phyloP scores from a whole-genome alignment of 2,113 vertebrate species.

The Phyllopteryx taeniolatus region DNA sequence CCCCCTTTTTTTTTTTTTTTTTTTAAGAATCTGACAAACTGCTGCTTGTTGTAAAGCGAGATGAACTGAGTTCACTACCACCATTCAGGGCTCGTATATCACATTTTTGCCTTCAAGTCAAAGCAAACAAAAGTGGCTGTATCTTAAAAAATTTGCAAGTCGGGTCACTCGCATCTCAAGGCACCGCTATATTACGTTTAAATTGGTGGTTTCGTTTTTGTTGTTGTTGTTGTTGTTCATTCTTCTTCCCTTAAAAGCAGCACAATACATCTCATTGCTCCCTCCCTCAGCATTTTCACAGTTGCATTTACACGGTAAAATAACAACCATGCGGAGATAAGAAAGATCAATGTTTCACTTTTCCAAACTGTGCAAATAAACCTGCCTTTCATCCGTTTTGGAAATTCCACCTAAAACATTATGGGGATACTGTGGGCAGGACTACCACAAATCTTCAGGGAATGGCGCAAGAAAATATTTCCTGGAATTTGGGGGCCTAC shows the following conservation, averaged over 20 bases:
- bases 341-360: slow-evolving; percentile 51
- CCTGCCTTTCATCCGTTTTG: slow-evolving; percentile 64
- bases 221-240: slow-evolving; percentile 15
- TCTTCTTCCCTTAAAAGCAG: slow-evolving; percentile 30
- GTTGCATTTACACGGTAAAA: slow-evolving; percentile 46
- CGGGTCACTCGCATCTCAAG: too few relatives aligned
- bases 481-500: slow-evolving; percentile 59
- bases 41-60: too few relatives aligned
- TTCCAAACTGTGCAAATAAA: slow-evolving; percentile 61
- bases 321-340: slow-evolving; percentile 45
- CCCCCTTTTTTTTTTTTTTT: too few relatives aligned
- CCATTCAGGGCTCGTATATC: too few relatives aligned
- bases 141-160: too few relatives aligned
- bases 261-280: slow-evolving; percentile 15
- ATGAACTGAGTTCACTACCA: too few relatives aligned
- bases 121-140: too few relatives aligned
- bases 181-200: slow-evolving; percentile 12
- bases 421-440: slow-evolving; percentile 59
- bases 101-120: too few relatives aligned
- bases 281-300: slow-evolving; percentile 29
- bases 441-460: slow-evolving; percentile 68
- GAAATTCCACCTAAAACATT: slow-evolving; percentile 62
- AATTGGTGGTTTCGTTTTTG: slow-evolving; percentile 22
- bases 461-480: slow-evolving; percentile 58
- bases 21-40: too few relatives aligned